Conservation (phyloP, 2,888 invertebrate genomes). For the Acleris cristana region DNA sequence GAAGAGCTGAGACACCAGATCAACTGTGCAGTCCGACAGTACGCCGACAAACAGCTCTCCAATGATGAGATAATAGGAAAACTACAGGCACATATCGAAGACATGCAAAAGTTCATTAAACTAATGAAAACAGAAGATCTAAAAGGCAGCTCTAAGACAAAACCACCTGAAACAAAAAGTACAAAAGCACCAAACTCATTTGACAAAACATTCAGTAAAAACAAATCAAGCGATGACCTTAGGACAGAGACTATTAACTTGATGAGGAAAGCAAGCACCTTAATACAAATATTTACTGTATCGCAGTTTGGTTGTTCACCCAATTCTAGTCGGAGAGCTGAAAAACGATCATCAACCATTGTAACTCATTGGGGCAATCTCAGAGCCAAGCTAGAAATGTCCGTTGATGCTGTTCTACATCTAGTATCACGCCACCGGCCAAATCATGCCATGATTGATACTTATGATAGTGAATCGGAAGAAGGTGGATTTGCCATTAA, state of each 20-base stretch:
- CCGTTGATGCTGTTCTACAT: slow-evolving; percentile 88
- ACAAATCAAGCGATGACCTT: slow-evolving; percentile 72
- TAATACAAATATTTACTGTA: slow-evolving; percentile 96
- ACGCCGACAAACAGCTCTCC: slow-evolving; percentile 96
- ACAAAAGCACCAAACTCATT: slow-evolving; percentile 62
- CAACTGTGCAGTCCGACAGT: slow-evolving; percentile 94
- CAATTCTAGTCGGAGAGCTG: slow-evolving; percentile 88
- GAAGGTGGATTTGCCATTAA: slow-evolving; percentile 80
- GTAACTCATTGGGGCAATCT: slow-evolving; percentile 98
- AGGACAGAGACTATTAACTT: slow-evolving; percentile 87
- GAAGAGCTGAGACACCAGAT: slow-evolving; percentile 95
- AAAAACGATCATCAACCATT: slow-evolving; percentile 92
- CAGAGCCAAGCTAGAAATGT: slow-evolving; percentile 95
- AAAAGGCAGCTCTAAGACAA: slow-evolving; percentile 55
- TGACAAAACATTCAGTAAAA: slow-evolving; percentile 68
- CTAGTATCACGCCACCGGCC: slow-evolving; percentile 81
- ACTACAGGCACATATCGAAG: slow-evolving; percentile 97
- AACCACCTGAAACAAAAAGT: slow-evolving; percentile 56
- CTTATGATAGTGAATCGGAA: slow-evolving; percentile 86
- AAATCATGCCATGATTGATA: slow-evolving; percentile 73
- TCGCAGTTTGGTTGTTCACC: slow-evolving; percentile 96
- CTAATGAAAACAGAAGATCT: slow-evolving; percentile 93
- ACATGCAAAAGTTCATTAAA: slow-evolving; percentile 98
- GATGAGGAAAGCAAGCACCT: slow-evolving; percentile 93
- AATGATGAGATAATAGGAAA: slow-evolving; percentile 98